Evolutionary conservation across 2,113 vertebrate genomes (phyloP), one percentile per base, ranked within the genome.

Genomic region (Chaetodon auriga): DNA sequence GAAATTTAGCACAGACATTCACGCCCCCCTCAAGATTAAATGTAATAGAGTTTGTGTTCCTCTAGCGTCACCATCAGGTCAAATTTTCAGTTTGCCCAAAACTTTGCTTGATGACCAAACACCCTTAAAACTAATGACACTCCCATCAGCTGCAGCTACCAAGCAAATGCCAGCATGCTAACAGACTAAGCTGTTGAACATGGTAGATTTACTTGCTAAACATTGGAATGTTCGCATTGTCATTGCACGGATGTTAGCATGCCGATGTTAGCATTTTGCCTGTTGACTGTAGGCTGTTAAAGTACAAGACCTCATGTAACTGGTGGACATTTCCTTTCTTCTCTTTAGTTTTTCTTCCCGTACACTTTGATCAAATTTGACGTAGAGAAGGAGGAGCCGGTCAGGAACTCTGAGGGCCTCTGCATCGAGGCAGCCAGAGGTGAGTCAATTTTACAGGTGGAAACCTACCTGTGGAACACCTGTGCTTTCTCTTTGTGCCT

Each of bases 311-410:
- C 51, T 43, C 4, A 62, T 4, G 16, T 55, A 68, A 64, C 18
- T 25, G 7, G 38, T 30, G 0, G 0, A 21, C 11, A 58, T 65
- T 7, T 21, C 46, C 54, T 30, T 23, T 75, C 13, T 57, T 68
- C 45, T 15, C 35, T 38, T 12, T 86, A 99, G 98, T 45, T 58
- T 23, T 65, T 97, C 0, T 74, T 87, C 48, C 95, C 96, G 0
- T 96, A 94, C 8, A 92, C 95, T 77, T 73, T 99, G 8, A 93
- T 99, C 68, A 95, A 91, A 89, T 99, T 97, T 70, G 90, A 97
- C 38, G 78, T 91, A 2, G 97, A 96, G 78, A 90, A 91, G 3
- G 96, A 96, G 3, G 92, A 96, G 54, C 95, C 97, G 0, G 25
- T 97, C 25, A 95, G 97, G 0, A 93, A 97, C 3, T 6, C 90